Evolutionary conservation across 2,797 vertebrate species (phyloP).

Genomic region (Gallirallus australis): DNA sequence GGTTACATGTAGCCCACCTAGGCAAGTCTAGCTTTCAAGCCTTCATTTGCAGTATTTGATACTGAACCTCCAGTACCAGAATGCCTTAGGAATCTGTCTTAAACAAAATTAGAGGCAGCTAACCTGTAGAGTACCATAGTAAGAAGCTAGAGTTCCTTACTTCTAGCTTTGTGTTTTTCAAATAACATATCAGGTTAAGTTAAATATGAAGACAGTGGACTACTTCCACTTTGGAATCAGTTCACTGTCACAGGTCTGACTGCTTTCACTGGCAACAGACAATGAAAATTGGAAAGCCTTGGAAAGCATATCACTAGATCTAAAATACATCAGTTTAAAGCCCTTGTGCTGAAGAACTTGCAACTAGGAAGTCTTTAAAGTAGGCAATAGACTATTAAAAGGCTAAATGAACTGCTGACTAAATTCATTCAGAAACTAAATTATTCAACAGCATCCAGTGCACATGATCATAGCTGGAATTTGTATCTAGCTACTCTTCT

Average conservation of each 20-base stretch:
- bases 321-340: constrained; percentile 30
- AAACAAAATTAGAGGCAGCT: not conserved
- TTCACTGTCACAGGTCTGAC: not conserved
- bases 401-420: constrained; percentile 53
- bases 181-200: not conserved
- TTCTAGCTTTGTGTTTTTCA: not conserved
- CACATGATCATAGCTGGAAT: constrained; percentile 36
- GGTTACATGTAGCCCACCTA: not conserved
- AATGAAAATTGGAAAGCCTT: not conserved
- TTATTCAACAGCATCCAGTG: constrained; percentile 47
- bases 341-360: constrained; percentile 12
- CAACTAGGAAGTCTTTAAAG: constrained; percentile 19
- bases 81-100: not conserved
- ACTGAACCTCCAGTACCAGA: not conserved
- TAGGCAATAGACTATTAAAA: constrained; percentile 31
- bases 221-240: not conserved
- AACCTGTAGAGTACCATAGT: not conserved
- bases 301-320: not conserved
- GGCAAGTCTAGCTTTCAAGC: not conserved
- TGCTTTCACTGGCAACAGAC: not conserved
- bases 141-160: not conserved
- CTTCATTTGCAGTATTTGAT: not conserved
- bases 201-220: not conserved
- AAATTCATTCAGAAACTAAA: constrained; percentile 44
- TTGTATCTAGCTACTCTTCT: constrained; percentile 39